Evolutionary conservation across 1,140 invertebrate species (phyloP), one percentile per base, ranked within the genome.

Genomic region (Drepana arcuata): DNA sequence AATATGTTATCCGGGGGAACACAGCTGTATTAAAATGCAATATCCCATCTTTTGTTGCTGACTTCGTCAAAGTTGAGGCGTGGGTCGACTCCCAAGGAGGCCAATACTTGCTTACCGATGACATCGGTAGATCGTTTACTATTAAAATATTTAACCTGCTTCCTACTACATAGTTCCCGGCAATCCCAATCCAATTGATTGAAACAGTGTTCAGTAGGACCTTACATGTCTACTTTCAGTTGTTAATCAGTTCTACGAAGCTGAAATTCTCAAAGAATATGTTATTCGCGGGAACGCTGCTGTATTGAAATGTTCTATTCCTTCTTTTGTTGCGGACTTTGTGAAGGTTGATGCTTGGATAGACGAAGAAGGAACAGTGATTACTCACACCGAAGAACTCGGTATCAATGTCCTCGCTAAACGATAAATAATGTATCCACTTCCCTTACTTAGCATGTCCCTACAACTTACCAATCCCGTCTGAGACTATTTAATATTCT

Each of bases 1-100:
- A 95, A 62, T 96, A 96, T 81, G 93, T 96, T 14, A 96, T 96
- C 61, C 88, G 92, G 37, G 95, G 95, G 32, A 96, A 96, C 79
- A 93, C 94, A 27, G 95, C 95, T 12, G 92, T 97, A 30, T 78
- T 97, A 24, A 96, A 95, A 81, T 97, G 95, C 75, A 93, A 91
- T 52, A 95, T 97, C 54, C 96, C 95, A 10, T 92, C 91, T 37
- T 97, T 95, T 81, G 93, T 96, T 24, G 90, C 92, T 26, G 94
- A 96, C 84, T 97, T 95, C 72, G 92, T 97, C 16, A 88, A 90
- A 57, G 94, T 97, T 4, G 92, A 94, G 57, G 89, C 92, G 36
- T 98, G 95, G 95, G 89, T 93, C 41, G 90, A 92, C 55, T 92
- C 89, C 45, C 90, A 92, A 56, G 88, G 87, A 46, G 88, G 88